Evolutionary conservation across 2,888 invertebrate genomes (phyloP), one percentile per base, ranked within the genome.

Genomic region (Lepidochrysops patricia): DNA sequence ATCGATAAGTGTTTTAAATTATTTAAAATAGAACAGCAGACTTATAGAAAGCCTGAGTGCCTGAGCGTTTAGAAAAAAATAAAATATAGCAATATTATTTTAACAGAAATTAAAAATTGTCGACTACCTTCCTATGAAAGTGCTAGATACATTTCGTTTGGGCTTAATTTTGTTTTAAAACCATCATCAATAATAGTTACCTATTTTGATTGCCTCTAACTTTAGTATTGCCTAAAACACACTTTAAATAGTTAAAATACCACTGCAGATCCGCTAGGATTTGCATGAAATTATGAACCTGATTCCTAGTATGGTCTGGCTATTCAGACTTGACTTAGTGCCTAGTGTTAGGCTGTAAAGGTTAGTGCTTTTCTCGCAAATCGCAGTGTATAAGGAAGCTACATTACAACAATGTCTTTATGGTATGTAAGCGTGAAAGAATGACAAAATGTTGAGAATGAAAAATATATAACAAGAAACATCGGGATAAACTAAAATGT

Each of bases 331-430:
- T 43, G 43, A 43, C 43, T 43, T 43, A 43, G 43, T 43, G 43
- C 19, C 12, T 43, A 29, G 29, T 29, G 29, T 7, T 29, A 29
- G 29, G 9, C 9, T 29, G 6, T 43, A 43, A 43, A 43, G 19
- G 23, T 50, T 50, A 50, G 50, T 50, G 26, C 26, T 50, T 50
- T 50, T 50, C 50, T 13, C 50, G 50, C 50, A 50, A 50, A 25
- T 13, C 50, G 50, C 50, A 50, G 26, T 50, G 50, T 26, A 50
- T 50, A 50, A 50, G 50, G 50, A 50, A 26, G 25, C 12, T 49
- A 49, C 26, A 26, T 50, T 5, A 50, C 49, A 19, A 43, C 35
- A 35, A 35, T 35, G 35, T 35, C n/a, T 13, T 13, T 13, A 35
- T n/a, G 35, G 35, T 13, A 43, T 43, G 43, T 43, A n/a, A n/a